Evolutionary conservation across 2,888 invertebrate genomes (phyloP).

Genomic region (Athalia rosae): DNA sequence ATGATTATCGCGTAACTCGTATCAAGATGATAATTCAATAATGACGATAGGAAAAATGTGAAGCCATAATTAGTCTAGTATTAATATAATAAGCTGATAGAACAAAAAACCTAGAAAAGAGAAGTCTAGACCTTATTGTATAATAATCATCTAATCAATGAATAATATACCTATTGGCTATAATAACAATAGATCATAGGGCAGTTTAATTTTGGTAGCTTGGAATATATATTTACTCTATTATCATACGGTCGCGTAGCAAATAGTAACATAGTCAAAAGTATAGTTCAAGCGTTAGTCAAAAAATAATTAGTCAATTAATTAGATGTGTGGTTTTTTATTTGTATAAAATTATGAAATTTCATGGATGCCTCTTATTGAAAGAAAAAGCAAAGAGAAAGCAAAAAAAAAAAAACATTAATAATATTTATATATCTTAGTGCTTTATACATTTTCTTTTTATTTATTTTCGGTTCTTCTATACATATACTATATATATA

Average conservation of each 20-base stretch:
- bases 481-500: conserved; percentile 50
- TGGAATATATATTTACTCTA: conserved; percentile 16
- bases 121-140: conserved; percentile 11
- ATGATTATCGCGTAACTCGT: no score
- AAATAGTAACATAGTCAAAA: conserved; percentile 51
- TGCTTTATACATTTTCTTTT: conserved; percentile 41
- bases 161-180: conserved; percentile 31
- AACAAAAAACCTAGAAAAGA: conserved; percentile 5
- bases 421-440: conserved; percentile 18
- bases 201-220: conserved; percentile 46
- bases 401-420: conserved; percentile 31
- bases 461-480: conserved; percentile 54
- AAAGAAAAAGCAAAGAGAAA: no score
- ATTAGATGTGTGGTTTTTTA: conserved; percentile 73
- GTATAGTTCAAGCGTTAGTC: conserved; percentile 46
- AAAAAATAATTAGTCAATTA: conserved; percentile 58
- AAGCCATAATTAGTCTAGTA: conserved; percentile 8
- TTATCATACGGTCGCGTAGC: conserved; percentile 56
- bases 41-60: conserved; percentile 2
- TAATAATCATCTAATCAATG: conserved; percentile 25
- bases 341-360: conserved; percentile 74
- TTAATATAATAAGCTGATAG: conserved; percentile 27
- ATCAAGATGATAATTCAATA: neutral
- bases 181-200: conserved; percentile 39
- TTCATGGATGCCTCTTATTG: conserved; percentile 70